phyloP scores from a whole-genome alignment of 53 echinoderm and acorn worm species.

The Henricia sp. region DNA sequence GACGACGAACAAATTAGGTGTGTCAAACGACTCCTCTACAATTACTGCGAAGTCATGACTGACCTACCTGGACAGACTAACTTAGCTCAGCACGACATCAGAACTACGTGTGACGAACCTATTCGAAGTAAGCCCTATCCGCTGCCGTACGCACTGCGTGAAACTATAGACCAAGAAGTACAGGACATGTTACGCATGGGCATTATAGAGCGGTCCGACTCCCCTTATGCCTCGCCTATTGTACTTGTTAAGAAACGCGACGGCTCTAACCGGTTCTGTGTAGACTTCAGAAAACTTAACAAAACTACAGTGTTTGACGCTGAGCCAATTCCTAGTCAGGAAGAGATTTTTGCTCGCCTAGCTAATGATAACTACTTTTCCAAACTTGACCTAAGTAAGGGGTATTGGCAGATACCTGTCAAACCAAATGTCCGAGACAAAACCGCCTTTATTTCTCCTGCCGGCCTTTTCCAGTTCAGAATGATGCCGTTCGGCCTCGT shows the following conservation, averaged over 20 bases:
- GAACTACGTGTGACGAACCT: conserved; percentile 26
- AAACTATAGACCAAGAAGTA: conserved; percentile 12
- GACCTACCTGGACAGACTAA: conserved; percentile 57
- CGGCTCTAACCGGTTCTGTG: no score
- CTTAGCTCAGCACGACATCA: conserved; percentile 23
- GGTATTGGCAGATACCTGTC: conserved; percentile 69
- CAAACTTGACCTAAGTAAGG: conserved; percentile 65
- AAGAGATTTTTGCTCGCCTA: conserved; percentile 67
- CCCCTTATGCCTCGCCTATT: no score
- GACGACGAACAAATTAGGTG: neutral
- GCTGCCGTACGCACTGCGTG: conserved; percentile 34
- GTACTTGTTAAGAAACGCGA: conserved; percentile 67
- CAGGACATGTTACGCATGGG: conserved; percentile 34
- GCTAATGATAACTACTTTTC: conserved; percentile 57
- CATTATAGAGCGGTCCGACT: conserved; percentile 50
- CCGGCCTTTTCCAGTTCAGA: conserved; percentile 41
- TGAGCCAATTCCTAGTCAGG: conserved; percentile 63
- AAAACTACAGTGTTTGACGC: no score
- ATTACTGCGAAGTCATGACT: conserved; percentile 31
- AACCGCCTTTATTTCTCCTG: conserved; percentile 50
- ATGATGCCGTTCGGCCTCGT: conserved; percentile 66
- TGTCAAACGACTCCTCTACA: neutral
- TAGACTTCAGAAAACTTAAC: no score
- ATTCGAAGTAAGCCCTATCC: conserved; percentile 54
- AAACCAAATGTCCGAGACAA: conserved; percentile 25